These are phyloP conservation scores for Ictidomys tridecemlineatus DNA, from an alignment of 2,113 vertebrate species.

Conservation along the genomic window DNA sequence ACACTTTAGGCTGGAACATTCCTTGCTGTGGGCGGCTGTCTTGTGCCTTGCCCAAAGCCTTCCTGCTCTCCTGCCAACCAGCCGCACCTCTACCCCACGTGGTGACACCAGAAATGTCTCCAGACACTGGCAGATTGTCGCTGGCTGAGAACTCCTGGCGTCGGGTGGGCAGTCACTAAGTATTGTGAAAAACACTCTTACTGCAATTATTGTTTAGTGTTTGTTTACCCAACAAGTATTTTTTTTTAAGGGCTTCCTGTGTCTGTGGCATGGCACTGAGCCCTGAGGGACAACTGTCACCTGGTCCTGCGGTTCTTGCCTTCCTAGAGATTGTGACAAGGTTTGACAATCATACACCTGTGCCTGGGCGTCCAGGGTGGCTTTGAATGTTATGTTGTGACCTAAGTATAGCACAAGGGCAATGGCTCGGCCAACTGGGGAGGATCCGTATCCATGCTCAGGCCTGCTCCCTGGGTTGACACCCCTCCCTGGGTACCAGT, in stretches of 20 bases:
- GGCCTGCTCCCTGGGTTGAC: neutral
- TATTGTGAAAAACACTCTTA: accelerated
- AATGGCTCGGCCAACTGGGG: neutral
- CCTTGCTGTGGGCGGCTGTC: neutral
- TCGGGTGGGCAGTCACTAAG: neutral
- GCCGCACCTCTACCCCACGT: accelerated
- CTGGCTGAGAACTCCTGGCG: neutral
- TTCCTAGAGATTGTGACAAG: neutral
- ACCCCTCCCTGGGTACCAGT: neutral
- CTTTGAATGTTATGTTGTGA: neutral
- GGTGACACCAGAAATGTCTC: neutral
- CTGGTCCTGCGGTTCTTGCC: neutral
- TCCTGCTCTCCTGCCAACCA: accelerated
- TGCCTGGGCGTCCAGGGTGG: accelerated
- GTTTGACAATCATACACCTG: neutral
- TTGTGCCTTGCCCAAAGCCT: accelerated
- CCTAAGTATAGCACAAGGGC: neutral
- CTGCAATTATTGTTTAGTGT: neutral
- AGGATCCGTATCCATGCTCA: too few species aligned
- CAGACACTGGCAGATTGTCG: neutral
- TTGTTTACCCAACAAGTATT: neutral
- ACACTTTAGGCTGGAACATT: too few species aligned
- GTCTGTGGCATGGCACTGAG: neutral
- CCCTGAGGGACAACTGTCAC: neutral
- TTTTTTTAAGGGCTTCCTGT: neutral